Evolutionary conservation across 1,140 invertebrate genomes (phyloP).

Genomic region (Nasonia longicornis): DNA sequence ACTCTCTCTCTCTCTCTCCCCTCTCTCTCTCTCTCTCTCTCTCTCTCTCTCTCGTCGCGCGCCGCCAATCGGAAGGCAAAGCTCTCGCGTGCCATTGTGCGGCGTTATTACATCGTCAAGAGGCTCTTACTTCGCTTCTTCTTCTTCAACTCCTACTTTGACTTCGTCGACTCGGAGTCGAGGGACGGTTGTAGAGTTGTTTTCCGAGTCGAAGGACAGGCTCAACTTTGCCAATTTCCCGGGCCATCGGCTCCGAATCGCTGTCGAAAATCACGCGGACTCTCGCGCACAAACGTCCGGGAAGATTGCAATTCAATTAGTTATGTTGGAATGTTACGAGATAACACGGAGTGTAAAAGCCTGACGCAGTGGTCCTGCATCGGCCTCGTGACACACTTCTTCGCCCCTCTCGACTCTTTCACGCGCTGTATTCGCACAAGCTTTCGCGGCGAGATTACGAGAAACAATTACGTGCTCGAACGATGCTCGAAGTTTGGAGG

Average conservation of each 20-base stretch:
- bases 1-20: background rate
- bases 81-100: background rate
- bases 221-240: conserved; percentile 31
- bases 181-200: background rate
- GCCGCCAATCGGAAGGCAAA: background rate
- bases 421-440: background rate
- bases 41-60: background rate
- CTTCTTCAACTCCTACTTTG: background rate
- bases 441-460: background rate
- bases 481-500: background rate
- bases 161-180: background rate
- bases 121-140: background rate
- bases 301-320: background rate
- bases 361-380: background rate
- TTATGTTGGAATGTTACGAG: background rate
- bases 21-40: background rate
- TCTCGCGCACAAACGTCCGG: background rate
- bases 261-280: background rate
- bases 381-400: background rate
- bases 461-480: conserved; percentile 18
- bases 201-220: background rate
- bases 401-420: background rate
- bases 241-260: background rate
- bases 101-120: background rate
- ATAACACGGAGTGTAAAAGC: background rate